Percentiles rank a stretch among this genome's conserved stretches.
Evolutionary conservation across 2,113 vertebrate species (phyloP).

Genomic region (Nesogale talazaci): DNA sequence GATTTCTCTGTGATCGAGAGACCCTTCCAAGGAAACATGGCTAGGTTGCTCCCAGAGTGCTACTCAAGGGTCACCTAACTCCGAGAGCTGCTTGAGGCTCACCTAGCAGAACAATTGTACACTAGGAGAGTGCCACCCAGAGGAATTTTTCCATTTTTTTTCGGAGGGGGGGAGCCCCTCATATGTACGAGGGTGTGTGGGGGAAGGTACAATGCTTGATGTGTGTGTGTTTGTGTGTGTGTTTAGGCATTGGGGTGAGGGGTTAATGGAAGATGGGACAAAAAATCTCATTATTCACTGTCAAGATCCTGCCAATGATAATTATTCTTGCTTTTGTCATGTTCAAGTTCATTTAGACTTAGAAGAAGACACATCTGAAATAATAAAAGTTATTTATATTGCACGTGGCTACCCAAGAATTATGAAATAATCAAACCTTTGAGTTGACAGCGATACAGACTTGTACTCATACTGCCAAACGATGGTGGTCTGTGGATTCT

Average conservation of each 20-base stretch:
- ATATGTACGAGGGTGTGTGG: no score
- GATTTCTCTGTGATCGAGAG: no score
- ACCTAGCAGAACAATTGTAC: no score
- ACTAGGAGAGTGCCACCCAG: no score
- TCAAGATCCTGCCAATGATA: background rate
- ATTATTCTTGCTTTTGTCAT: background rate
- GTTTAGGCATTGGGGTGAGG: no score
- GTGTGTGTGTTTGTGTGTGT: no score
- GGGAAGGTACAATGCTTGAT: background rate
- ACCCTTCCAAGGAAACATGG: no score
- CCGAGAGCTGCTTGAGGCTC: no score
- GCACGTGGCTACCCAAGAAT: background rate
- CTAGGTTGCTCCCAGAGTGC: no score
- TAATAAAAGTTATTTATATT: background rate
- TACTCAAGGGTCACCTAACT: no score
- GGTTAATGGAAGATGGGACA: background rate
- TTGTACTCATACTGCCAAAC: background rate
- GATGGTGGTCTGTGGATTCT: conserved; percentile 2
- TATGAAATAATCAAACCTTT: background rate
- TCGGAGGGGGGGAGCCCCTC: no score
- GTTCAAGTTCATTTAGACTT: background rate
- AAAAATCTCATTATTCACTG: background rate
- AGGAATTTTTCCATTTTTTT: no score
- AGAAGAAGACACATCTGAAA: background rate
- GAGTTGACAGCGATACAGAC: background rate